Evolutionary conservation across 2,888 invertebrate genomes (phyloP).

Genomic region (Drosophila kanekoi): DNA sequence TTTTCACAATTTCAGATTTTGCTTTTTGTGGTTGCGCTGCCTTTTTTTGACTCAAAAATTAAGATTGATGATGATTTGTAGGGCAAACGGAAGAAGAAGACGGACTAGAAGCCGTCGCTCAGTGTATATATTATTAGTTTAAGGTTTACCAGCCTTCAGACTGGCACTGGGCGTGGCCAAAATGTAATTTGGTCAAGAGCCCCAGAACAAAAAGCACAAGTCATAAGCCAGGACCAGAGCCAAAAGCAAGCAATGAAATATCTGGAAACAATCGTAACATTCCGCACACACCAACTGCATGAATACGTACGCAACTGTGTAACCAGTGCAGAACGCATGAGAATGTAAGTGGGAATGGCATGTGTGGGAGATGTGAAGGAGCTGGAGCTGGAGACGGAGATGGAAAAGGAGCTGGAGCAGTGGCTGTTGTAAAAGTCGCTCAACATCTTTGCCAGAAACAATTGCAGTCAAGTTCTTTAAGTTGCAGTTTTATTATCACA

Average conservation of each 20-base stretch:
- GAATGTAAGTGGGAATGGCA: conserved; percentile 18
- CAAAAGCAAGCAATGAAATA: conserved; percentile 51
- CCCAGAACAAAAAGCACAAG: conserved; percentile 62
- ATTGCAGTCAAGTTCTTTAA: conserved; percentile 81
- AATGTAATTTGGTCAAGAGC: conserved; percentile 69
- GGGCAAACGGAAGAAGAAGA: background rate
- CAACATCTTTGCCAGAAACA: conserved; percentile 75
- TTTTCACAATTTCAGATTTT: conserved; percentile 55
- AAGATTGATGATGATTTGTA: conserved; percentile 78
- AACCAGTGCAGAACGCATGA: conserved; percentile 46
- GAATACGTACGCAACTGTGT: conserved; percentile 56
- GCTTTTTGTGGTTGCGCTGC: conserved; percentile 22
- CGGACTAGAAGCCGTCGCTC: conserved; percentile 2
- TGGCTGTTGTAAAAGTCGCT: conserved; percentile 76
- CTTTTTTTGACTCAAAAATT: conserved; percentile 57
- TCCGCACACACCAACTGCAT: conserved; percentile 27
- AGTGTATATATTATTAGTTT: conserved; percentile 69
- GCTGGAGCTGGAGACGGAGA: background rate
- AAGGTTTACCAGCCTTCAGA: conserved; percentile 13
- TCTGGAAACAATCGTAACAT: conserved; percentile 67
- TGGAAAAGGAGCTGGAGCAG: too few species aligned
- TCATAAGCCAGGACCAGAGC: conserved; percentile 55
- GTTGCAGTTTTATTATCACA: conserved; percentile 77
- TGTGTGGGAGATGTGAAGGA: background rate
- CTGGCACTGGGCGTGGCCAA: conserved; percentile 23